Evolutionary conservation across 2,113 vertebrate genomes (phyloP), one percentile per base, ranked within the genome.

Genomic region (Mustela lutreola): DNA sequence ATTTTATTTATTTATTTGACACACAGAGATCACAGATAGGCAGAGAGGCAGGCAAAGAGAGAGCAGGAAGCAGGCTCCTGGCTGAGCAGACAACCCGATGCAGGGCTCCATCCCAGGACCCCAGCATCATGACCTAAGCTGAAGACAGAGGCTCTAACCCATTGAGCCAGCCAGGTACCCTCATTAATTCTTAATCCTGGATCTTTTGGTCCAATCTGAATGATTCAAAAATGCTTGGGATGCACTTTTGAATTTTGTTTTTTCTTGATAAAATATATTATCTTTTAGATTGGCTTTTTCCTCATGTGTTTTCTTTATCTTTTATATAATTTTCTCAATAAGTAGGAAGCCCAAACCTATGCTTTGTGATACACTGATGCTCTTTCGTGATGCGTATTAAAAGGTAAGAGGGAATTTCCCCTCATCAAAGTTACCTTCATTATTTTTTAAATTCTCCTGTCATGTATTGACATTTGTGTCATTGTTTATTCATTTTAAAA

Each of bases 161-260:
- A 18, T 16, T 18, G 16, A 18, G 16, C 53, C 16, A 56, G 16
- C 53, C 53, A 56, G 53, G 53, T 16, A 18, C 8, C 56, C 65
- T 67, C 70, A 48, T 92, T 83, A 70, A 67, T 92, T 78, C 56
- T 94, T 89, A 82, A 80, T 70, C 75, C 58, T 73, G 4, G 67
- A 83, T 90, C 39, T 83, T 91, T 80, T 95, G 8, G 2, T 88
- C 33, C 18, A 36, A 36, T 91, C 48, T 78, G 28, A 97, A 58
- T 85, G 31, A 45, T 50, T 87, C 24, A 71, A 76, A 97, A 92
- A 60, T 90, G 18, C 24, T 82, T 92, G 58, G n/a, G n/a, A 80
- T 87, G 33, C 11, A 73, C 67, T 96, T 79, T 96, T 21, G 24
- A 86, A 42, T 15, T 63, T 56, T 88, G 28, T 48, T 45, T 18